A percentile compares a stretch with the other conserved stretches of the same genome.
These are phyloP conservation scores for Hirudo medicinalis DNA, from an alignment of 1,140 invertebrate species.

Conservation along the genomic window DNA sequence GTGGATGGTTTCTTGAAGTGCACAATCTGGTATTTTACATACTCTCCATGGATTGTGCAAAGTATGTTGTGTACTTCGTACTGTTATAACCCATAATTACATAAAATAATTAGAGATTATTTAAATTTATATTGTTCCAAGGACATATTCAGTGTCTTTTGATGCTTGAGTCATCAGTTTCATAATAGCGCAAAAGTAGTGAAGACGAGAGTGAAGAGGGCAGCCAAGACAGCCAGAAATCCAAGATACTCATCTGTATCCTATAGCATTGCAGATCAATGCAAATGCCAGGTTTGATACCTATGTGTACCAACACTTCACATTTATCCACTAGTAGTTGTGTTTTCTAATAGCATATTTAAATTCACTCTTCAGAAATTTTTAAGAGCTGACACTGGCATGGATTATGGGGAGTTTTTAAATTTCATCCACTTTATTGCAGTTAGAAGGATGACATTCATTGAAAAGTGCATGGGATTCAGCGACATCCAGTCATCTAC, in stretches of 20 bases:
- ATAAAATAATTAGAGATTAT: too few relatives aligned
- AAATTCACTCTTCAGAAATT: conserved; percentile 38
- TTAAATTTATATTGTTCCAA: too few relatives aligned
- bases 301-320: too few relatives aligned
- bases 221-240: too few relatives aligned
- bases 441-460: conserved; percentile 27
- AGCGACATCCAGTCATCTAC: background rate
- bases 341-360: too few relatives aligned
- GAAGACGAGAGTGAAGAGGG: too few relatives aligned
- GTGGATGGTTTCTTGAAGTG: conserved; percentile 92
- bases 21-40: conserved; percentile 56
- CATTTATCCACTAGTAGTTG: too few relatives aligned
- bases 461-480: background rate
- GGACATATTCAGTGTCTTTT: too few relatives aligned
- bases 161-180: too few relatives aligned
- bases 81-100: too few relatives aligned
- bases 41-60: background rate
- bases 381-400: conserved; percentile 65
- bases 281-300: conserved; percentile 35
- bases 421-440: conserved; percentile 54
- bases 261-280: conserved; percentile 33
- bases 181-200: too few relatives aligned
- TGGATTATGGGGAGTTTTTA: conserved; percentile 61
- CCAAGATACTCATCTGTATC: too few relatives aligned
- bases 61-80: background rate